Conservation (phyloP, 2,797 vertebrate genomes). For the Crax fasciolata region DNA sequence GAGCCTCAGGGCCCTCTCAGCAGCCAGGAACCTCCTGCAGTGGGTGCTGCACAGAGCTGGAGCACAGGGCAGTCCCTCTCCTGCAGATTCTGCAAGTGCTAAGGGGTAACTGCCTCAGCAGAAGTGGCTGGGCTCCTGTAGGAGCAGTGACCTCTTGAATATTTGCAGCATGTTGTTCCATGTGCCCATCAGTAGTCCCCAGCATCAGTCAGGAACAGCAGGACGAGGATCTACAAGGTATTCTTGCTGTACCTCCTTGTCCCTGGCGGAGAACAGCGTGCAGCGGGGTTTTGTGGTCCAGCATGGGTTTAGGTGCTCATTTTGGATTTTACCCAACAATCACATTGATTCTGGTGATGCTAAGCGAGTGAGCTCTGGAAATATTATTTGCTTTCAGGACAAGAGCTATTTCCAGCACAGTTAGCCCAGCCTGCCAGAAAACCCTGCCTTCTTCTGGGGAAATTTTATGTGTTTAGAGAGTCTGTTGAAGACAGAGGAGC, state of each 20-base stretch:
- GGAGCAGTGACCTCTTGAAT: background rate
- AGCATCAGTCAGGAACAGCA: background rate
- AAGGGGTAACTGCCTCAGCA: background rate
- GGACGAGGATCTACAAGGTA: background rate
- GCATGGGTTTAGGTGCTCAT: background rate
- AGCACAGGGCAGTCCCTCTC: background rate
- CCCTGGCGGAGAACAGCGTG: background rate
- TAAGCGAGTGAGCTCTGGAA: background rate
- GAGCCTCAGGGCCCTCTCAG: background rate
- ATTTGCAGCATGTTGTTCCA: rapidly evolving
- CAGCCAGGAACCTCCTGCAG: background rate
- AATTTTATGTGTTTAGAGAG: background rate
- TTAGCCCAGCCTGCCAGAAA: background rate
- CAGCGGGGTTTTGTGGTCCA: background rate
- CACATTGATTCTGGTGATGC: background rate
- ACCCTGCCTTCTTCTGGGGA: background rate
- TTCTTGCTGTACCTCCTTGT: background rate
- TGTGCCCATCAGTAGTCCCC: background rate
- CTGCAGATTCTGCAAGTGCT: background rate
- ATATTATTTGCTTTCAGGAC: background rate
- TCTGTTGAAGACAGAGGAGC: background rate
- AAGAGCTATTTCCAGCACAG: background rate
- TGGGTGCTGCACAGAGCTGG: background rate
- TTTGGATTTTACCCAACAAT: background rate
- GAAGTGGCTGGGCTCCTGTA: background rate